Evolutionary conservation across 2,797 vertebrate species (phyloP).

Genomic region (Tokudaia muenninki): DNA sequence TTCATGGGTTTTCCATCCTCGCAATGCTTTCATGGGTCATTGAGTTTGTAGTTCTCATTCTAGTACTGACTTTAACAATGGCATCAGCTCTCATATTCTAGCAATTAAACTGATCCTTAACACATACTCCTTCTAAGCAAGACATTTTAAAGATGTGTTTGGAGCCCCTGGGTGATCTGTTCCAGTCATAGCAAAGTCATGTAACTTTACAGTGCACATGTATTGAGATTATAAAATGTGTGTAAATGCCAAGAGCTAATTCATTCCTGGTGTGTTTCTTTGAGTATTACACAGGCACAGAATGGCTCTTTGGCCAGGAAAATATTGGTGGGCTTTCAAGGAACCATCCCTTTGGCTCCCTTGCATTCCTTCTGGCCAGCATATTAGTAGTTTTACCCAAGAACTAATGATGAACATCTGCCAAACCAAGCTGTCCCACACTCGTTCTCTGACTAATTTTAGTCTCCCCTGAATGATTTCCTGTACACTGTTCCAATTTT

Average conservation of each 20-base stretch:
- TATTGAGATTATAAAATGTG: not conserved
- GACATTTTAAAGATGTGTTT: constrained; percentile 25
- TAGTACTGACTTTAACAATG: constrained; percentile 22
- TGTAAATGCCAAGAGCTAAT: not conserved
- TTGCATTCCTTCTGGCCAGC: not conserved
- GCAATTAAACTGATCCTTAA: constrained; percentile 51
- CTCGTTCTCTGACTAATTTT: not conserved
- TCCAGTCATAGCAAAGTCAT: not conserved
- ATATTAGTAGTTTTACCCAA: not conserved
- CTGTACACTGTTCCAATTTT: not conserved
- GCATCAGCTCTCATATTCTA: not conserved
- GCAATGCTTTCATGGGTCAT: constrained; percentile 3
- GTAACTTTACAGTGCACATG: not conserved
- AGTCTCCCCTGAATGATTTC: not conserved
- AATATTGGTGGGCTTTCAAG: not conserved
- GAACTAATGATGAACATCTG: constrained; percentile 4
- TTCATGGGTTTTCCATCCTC: not conserved
- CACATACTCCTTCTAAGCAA: constrained; percentile 10
- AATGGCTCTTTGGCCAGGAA: constrained; percentile 4
- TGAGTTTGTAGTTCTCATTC: constrained; percentile 13
- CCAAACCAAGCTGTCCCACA: not conserved
- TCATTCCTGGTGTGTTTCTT: not conserved
- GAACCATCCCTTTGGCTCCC: not conserved
- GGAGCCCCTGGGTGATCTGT: constrained; percentile 34
- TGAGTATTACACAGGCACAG: not conserved